Conservation (phyloP, 2,113 vertebrate genomes). For the Cathartes aura region DNA sequence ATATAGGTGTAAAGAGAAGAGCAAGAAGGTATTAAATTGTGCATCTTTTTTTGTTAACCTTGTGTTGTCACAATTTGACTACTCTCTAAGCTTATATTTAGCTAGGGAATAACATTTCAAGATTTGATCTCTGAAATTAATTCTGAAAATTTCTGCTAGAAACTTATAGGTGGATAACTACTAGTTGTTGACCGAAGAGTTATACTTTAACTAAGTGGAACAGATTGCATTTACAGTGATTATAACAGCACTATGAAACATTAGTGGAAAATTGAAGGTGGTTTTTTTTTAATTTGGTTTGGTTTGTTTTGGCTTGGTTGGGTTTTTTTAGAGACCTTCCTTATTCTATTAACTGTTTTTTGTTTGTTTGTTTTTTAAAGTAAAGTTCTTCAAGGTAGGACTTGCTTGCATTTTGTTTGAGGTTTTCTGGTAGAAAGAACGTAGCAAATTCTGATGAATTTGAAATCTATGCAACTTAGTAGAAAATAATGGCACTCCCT, state of each 20-base stretch:
- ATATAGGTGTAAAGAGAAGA: background rate
- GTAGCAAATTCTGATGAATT: background rate
- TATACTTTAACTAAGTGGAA: background rate
- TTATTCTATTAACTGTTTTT: background rate
- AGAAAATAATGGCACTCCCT: background rate
- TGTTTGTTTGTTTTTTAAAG: background rate
- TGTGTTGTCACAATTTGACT: background rate
- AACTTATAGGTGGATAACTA: background rate
- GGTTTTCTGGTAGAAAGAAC: background rate
- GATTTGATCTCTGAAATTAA: background rate
- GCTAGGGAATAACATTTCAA: background rate
- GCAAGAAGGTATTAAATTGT: background rate
- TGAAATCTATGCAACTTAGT: background rate
- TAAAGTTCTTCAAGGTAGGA: background rate
- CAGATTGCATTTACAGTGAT: background rate
- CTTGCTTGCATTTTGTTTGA: background rate
- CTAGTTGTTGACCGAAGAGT: background rate
- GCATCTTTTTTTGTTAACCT: background rate
- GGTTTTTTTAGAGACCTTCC: background rate
- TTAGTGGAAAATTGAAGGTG: background rate
- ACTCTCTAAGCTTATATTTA: background rate
- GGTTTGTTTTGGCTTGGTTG: background rate
- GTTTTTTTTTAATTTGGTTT: fast-evolving
- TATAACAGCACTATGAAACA: background rate
- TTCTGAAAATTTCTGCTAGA: background rate